Percentiles rank a stretch among this genome's conserved stretches.
These are phyloP conservation scores for Melospiza melodia DNA, from an alignment of 2,113 vertebrate species.

Conservation along the genomic window DNA sequence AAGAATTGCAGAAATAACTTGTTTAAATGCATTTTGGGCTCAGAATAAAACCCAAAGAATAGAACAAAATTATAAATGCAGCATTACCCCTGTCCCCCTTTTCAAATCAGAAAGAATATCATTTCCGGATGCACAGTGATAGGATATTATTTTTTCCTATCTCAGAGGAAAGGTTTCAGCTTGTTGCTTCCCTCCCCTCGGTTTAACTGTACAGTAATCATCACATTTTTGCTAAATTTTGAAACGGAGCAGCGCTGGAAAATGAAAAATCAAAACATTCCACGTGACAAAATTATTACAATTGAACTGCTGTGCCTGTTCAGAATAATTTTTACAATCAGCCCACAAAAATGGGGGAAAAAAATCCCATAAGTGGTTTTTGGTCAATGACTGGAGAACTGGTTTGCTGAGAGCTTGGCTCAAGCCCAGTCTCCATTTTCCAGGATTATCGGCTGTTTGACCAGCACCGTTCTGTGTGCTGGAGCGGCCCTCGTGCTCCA, in stretches of 20 bases:
- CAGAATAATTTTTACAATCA: neutral
- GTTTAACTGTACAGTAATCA: neutral
- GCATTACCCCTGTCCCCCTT: neutral
- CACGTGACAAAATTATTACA: neutral
- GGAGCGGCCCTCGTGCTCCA: neutral
- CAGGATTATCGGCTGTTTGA: neutral
- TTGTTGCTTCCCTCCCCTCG: neutral
- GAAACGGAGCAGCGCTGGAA: neutral
- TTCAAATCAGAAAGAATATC: neutral
- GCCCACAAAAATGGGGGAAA: fast-evolving
- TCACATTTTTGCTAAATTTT: neutral
- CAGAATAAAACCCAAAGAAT: neutral
- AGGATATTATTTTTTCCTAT: neutral
- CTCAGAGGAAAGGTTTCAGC: constrained; percentile 1
- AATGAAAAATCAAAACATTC: constrained; percentile 10
- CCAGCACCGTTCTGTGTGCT: neutral
- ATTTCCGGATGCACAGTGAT: neutral
- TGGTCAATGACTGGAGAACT: neutral
- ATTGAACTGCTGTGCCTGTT: neutral
- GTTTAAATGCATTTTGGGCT: constrained; percentile 11
- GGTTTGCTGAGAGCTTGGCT: neutral
- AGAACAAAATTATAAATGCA: constrained; percentile 9
- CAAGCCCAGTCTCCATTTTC: neutral
- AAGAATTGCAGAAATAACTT: neutral
- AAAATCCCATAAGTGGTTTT: neutral